A percentile compares a stretch with the other conserved stretches of the same genome.
phyloP scores from a whole-genome alignment of 2,113 vertebrate species.

The Ursus arctos region DNA sequence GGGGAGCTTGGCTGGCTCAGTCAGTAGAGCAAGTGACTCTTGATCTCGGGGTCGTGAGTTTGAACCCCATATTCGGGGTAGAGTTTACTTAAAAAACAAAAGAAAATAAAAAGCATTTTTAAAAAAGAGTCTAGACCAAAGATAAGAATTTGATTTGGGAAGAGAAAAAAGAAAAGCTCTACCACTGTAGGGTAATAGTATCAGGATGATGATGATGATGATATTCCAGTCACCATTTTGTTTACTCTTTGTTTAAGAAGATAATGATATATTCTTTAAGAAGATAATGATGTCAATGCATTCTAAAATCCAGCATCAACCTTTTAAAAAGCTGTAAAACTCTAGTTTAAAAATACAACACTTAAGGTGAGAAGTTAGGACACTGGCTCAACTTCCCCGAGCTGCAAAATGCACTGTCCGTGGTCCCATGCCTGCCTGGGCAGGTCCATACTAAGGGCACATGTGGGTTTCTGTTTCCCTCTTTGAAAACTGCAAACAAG shows the following conservation, averaged over 20 bases:
- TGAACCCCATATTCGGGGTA: not conserved
- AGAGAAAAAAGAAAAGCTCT: not conserved
- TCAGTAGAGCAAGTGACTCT: not conserved
- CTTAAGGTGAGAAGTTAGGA: not conserved
- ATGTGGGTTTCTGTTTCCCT: not conserved
- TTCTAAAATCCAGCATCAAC: not conserved
- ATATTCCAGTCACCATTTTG: not conserved
- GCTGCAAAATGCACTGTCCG: not conserved
- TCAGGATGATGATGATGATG: not conserved
- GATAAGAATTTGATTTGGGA: not conserved
- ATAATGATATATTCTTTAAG: not conserved
- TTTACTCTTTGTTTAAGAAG: not conserved
- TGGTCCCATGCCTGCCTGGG: not conserved
- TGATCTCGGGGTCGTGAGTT: not conserved
- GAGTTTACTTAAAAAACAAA: not conserved
- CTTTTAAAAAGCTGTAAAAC: not conserved
- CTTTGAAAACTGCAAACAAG: not conserved
- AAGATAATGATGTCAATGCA: not conserved
- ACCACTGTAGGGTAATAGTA: not conserved
- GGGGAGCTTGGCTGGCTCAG: not conserved
- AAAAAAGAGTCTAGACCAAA: not conserved
- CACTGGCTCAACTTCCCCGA: not conserved
- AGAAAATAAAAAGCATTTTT: not conserved
- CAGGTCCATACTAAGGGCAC: not conserved
- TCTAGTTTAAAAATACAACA: not conserved